A percentile compares a stretch with the other conserved stretches of the same genome.
Conservation (phyloP, 35 echinoderm and acorn worm species). For the Strongylocentrotus purpuratus region DNA sequence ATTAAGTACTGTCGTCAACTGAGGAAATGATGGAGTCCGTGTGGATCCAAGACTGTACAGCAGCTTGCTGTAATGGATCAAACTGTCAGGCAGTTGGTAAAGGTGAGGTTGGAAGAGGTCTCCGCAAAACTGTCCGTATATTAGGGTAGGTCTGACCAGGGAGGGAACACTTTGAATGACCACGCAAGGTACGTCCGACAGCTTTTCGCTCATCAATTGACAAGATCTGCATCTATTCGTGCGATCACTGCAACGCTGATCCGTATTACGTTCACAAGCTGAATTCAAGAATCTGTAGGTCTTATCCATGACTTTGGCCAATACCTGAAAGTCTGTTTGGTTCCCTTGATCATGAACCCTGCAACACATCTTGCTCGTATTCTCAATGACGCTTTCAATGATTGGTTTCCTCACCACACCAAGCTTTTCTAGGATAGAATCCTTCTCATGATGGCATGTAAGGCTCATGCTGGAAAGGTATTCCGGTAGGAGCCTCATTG, state of each 20-base stretch:
- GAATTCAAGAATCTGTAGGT: neutral
- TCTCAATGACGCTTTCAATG: neutral
- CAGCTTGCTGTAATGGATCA: neutral
- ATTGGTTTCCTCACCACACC: neutral
- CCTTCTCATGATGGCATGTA: neutral
- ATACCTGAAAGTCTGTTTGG: neutral
- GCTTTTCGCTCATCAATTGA: neutral
- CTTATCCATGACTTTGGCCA: neutral
- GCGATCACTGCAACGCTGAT: neutral
- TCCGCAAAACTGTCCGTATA: neutral
- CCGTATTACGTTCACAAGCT: neutral
- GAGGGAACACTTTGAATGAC: neutral
- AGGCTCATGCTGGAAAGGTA: neutral
- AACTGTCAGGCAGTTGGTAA: neutral
- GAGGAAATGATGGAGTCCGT: neutral
- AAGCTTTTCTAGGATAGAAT: neutral
- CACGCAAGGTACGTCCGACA: neutral
- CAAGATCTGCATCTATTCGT: neutral
- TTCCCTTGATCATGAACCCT: neutral
- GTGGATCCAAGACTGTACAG: slow-evolving; percentile 17
- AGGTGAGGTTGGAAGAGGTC: neutral
- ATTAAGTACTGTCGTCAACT: slow-evolving; percentile 17
- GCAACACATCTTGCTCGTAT: neutral
- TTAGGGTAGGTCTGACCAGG: neutral
- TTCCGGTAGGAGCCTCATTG: neutral